phyloP scores from a whole-genome alignment of 2,888 invertebrate species.

The Pollenia angustigena region DNA sequence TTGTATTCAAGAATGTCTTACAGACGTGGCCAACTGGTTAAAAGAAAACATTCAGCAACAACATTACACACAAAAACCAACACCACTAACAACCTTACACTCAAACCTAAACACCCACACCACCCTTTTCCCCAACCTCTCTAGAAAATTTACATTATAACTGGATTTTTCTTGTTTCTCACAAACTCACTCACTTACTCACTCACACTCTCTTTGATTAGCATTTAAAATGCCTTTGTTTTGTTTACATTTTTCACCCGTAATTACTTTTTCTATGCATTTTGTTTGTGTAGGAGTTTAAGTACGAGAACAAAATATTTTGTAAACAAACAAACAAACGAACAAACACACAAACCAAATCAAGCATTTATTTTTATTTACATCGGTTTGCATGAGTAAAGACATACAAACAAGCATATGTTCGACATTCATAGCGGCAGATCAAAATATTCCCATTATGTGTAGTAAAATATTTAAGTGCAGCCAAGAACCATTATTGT shows the following conservation, averaged over 20 bases:
- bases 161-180: not conserved
- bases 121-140: too few relatives aligned
- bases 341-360: not conserved
- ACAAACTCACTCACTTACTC: not conserved
- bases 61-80: too few relatives aligned
- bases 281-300: constrained; percentile 42
- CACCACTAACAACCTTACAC: too few relatives aligned
- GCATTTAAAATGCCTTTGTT: not conserved
- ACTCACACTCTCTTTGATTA: constrained; percentile 5
- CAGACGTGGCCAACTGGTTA: too few relatives aligned
- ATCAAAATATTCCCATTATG: constrained; percentile 25
- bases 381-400: constrained; percentile 6
- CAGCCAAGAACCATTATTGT: constrained; percentile 63
- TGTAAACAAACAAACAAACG: constrained; percentile 6
- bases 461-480: constrained; percentile 36
- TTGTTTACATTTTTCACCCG: not conserved
- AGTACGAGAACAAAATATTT: not conserved
- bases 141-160: too few relatives aligned
- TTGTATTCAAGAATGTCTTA: too few relatives aligned
- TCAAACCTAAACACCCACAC: too few relatives aligned
- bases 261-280: constrained; percentile 1
- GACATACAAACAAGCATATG: not conserved
- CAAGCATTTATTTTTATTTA: constrained; percentile 29
- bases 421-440: constrained; percentile 10
- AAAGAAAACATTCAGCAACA: too few relatives aligned